phyloP scores from a whole-genome alignment of 1,140 invertebrate genomes.

The Acromyrmex heyeri region DNA sequence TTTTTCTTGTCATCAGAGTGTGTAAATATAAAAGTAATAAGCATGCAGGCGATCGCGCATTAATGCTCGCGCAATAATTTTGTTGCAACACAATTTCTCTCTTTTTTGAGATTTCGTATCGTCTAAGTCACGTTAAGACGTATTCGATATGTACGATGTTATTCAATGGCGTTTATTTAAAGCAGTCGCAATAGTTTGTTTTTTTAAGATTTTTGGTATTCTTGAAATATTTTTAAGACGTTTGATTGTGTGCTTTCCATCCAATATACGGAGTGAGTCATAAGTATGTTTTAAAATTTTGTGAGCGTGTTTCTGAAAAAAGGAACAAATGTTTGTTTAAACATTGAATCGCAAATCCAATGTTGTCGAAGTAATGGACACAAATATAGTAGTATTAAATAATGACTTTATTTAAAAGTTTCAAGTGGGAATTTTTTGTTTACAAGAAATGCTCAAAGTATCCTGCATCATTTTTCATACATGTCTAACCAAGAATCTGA shows the following conservation, averaged over 20 bases:
- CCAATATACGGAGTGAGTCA: neutral
- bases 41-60: neutral
- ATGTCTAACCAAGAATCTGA: too few relatives aligned
- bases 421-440: too few relatives aligned
- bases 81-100: conserved; percentile 41
- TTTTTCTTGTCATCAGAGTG: conserved; percentile 12
- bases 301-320: too few relatives aligned
- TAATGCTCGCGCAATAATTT: conserved; percentile 23
- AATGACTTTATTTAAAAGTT: too few relatives aligned
- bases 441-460: too few relatives aligned
- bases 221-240: conserved; percentile 4
- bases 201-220: conserved; percentile 15
- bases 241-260: neutral
- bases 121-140: neutral
- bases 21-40: neutral
- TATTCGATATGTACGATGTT: neutral
- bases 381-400: too few relatives aligned
- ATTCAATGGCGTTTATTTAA: neutral
- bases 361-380: too few relatives aligned
- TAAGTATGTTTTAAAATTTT: too few relatives aligned
- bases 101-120: neutral
- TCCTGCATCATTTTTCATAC: too few relatives aligned
- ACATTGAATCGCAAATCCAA: too few relatives aligned
- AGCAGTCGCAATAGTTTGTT: neutral
- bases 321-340: too few relatives aligned